Conservation (phyloP, 2,797 vertebrate genomes). For the Halcyon smyrnensis region DNA sequence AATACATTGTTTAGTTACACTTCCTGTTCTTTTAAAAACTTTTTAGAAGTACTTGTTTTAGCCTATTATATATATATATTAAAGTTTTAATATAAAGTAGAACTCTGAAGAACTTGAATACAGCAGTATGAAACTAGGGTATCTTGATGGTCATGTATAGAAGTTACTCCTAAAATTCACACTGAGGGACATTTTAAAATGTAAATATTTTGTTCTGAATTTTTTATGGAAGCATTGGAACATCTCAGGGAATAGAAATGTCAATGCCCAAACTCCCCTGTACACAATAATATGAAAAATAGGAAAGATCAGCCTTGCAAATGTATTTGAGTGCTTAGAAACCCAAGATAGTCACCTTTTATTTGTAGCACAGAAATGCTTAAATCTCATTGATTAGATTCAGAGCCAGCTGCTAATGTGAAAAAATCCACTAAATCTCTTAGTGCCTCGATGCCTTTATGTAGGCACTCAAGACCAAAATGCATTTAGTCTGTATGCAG, state of each 20-base stretch:
- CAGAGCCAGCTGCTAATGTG: neutral
- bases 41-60: neutral
- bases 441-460: neutral
- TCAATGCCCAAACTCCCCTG: neutral
- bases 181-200: neutral
- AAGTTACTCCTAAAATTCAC: constrained; percentile 1
- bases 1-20: neutral
- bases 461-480: neutral
- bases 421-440: constrained; percentile 6
- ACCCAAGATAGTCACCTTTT: neutral
- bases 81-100: neutral
- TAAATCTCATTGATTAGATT: constrained; percentile 1
- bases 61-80: neutral
- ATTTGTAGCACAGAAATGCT: neutral
- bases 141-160: neutral
- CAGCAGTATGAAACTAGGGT: neutral
- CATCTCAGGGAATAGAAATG: neutral
- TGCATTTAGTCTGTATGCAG: neutral
- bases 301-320: neutral
- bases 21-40: neutral
- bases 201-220: neutral
- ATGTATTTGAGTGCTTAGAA: neutral
- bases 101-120: neutral
- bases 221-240: neutral
- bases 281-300: neutral